Evolutionary conservation across 2,888 invertebrate genomes (phyloP), one percentile per base, ranked within the genome.

Genomic region (Troides aeacus): DNA sequence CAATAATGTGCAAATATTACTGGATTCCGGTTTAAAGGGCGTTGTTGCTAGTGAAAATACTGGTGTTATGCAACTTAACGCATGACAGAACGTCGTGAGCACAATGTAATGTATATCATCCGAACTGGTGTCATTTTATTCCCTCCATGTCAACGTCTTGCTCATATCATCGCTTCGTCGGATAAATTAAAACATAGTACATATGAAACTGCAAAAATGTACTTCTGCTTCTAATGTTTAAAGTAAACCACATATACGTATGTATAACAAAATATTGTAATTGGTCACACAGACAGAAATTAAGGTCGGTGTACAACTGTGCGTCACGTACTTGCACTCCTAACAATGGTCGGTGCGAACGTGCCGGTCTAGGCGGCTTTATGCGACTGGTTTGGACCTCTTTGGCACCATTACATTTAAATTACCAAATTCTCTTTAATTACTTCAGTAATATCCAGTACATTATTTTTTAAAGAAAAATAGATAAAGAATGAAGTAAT

Each of bases 341-440:
- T 77, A 76, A 80, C 80, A 79, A 79, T 76, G 77, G 74, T 64
- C 71, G 74, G 71, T 71, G 65, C 72, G 70, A 64, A 79, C 80
- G 80, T 79, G 79, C 70, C 67, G 69, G 70, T 58, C 66, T 65
- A 63, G 70, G 64, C 61, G 72, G 72, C 71, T 74, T 74, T 72
- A 71, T 72, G 65, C 64, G 57, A 10, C 60, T 15, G 66, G 60
- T 53, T 36, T 62, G n/a, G 21, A 30, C 60, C 30, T 23, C 36
- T 23, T 53, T 17, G 23, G 21, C 21, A 60, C 21, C 53, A 21
- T 60, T 39, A 21, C 61, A 24, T 60, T 71, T 69, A 57, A 57
- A 30, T 69, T 53, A 66, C 61, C 56, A 39, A 61, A 50, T 64
- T 62, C n/a, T 18, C n/a, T 56, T 21, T 21, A 56, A 56, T 21